Evolutionary conservation across 2,113 vertebrate genomes (phyloP).

Genomic region (Rhipidura dahli): DNA sequence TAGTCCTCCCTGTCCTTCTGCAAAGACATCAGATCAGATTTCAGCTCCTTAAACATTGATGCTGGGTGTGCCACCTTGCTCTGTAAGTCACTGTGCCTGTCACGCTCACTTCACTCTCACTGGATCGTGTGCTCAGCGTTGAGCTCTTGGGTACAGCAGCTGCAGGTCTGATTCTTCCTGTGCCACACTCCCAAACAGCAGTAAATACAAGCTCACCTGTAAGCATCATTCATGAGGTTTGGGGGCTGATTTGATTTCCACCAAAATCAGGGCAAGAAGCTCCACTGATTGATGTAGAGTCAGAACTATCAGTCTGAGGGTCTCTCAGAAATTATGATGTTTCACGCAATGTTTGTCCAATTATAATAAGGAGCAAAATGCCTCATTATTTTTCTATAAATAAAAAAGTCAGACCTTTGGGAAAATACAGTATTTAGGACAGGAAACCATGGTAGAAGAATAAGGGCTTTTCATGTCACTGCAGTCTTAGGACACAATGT

Average conservation of each 20-base stretch:
- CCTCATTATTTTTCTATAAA: background rate
- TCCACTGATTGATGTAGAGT: background rate
- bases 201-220: background rate
- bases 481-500: background rate
- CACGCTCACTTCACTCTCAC: background rate
- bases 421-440: background rate
- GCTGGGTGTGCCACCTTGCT: constrained; percentile 1
- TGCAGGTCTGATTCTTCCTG: background rate
- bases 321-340: background rate
- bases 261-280: background rate
- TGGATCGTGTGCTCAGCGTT: background rate
- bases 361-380: background rate
- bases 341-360: background rate
- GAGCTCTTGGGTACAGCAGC: background rate
- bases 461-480: background rate
- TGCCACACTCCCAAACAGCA: background rate
- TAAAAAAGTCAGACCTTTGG: background rate
- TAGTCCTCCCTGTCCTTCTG: background rate
- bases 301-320: background rate
- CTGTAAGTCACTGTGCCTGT: constrained; percentile 28
- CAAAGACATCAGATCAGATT: constrained; percentile 12
- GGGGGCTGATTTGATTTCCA: background rate
- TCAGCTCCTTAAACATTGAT: constrained; percentile 6
- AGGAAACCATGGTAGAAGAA: background rate
- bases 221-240: background rate